Conservation (phyloP, 2,797 vertebrate species). For the Neosilurus mollespiculum region DNA sequence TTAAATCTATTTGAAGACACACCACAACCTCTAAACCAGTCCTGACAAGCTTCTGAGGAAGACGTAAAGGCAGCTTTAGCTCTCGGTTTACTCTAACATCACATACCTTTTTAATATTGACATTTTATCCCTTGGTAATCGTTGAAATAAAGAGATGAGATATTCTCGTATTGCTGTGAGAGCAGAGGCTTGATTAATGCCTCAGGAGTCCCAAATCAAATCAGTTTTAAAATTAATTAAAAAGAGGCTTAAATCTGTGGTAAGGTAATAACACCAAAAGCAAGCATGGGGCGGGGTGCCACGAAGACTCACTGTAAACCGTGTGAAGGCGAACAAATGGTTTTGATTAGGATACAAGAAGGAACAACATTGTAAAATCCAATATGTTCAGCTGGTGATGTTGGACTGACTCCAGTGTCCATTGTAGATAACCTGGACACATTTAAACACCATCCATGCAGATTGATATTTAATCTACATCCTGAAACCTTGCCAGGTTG, state of each 20-base stretch:
- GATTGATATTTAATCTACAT: neutral
- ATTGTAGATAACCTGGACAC: too few species aligned
- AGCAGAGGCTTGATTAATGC: neutral
- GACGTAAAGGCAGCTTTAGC: too few species aligned
- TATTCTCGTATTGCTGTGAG: neutral
- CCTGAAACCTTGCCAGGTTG: neutral
- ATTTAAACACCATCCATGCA: neutral
- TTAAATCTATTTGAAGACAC: neutral
- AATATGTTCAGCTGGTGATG: neutral
- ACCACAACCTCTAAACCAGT: neutral
- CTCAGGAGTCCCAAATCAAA: neutral
- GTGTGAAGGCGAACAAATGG: neutral
- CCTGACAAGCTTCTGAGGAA: neutral
- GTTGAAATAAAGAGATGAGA: neutral
- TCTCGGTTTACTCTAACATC: too few species aligned
- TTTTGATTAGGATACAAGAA: neutral
- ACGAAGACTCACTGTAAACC: neutral
- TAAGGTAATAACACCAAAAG: neutral
- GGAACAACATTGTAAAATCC: too few species aligned
- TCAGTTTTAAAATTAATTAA: neutral
- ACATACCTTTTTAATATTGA: too few species aligned
- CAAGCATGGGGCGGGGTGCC: neutral
- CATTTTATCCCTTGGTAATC: too few species aligned
- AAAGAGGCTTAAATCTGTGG: neutral
- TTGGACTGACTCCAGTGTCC: accelerated